A percentile compares a stretch with the other conserved stretches of the same genome.
These are phyloP conservation scores for Halichoeres trimaculatus DNA, from an alignment of 2,113 vertebrate species.

Conservation along the genomic window DNA sequence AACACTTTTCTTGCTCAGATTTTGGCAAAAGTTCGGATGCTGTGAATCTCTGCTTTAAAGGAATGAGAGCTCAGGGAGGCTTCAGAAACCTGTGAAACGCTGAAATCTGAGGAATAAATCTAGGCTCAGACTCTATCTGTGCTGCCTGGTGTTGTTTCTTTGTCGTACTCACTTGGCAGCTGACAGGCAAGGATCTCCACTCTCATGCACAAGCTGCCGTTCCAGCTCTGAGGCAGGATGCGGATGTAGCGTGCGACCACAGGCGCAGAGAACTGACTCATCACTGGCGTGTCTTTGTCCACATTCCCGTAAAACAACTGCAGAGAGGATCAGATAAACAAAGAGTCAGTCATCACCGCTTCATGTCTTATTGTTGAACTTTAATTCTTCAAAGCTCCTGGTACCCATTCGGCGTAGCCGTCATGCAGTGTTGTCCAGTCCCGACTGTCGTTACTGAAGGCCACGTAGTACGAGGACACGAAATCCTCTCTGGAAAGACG, in stretches of 20 bases:
- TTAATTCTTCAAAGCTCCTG: neutral
- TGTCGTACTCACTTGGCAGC: conserved; percentile 83
- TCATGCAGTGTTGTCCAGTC: conserved; percentile 92
- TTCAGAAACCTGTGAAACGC: neutral
- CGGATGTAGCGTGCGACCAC: conserved; percentile 93
- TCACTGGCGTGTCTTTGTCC: conserved; percentile 93
- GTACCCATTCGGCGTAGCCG: conserved; percentile 95
- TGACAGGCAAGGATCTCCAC: conserved; percentile 93
- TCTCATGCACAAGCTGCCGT: conserved; percentile 93
- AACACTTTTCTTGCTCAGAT: neutral
- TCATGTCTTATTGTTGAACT: too few species aligned
- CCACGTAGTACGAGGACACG: conserved; percentile 92
- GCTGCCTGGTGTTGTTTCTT: neutral
- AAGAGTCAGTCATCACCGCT: neutral
- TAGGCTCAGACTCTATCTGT: neutral
- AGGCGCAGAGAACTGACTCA: conserved; percentile 87
- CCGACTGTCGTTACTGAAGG: conserved; percentile 97
- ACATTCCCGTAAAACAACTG: conserved; percentile 94
- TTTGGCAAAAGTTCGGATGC: neutral
- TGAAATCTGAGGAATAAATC: neutral
- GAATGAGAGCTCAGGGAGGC: neutral
- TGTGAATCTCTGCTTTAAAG: neutral
- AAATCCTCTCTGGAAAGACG: conserved; percentile 84
- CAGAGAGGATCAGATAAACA: neutral
- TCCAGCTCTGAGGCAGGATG: conserved; percentile 94